Percentiles rank a stretch among this genome's conserved stretches.
Conservation (phyloP, 2,113 vertebrate genomes). For the Psilopogon haemacephalus region DNA sequence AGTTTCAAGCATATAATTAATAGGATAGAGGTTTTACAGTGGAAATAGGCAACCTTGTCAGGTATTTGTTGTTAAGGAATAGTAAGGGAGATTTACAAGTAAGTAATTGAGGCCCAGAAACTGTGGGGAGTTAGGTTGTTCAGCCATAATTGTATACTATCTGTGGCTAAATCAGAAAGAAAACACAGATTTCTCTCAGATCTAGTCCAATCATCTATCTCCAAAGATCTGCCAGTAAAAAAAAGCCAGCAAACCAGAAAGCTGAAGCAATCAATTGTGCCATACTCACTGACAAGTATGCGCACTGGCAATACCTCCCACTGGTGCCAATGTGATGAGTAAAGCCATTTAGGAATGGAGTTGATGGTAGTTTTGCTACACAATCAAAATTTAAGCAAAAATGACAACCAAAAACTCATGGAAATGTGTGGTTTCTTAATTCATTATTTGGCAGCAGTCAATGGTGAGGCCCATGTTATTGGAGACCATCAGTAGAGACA, state of each 20-base stretch:
- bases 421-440: neutral
- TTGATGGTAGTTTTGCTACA: neutral
- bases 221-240: neutral
- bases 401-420: accelerated
- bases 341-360: neutral
- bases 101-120: neutral
- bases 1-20: neutral
- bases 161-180: neutral
- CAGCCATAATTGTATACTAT: neutral
- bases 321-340: neutral
- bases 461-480: neutral
- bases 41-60: neutral
- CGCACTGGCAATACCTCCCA: neutral
- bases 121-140: neutral
- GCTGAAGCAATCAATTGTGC: neutral
- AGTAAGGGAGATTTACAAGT: neutral
- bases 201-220: neutral
- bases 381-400: neutral
- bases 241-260: neutral
- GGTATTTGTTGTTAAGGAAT: neutral
- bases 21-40: neutral
- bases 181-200: neutral
- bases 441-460: neutral
- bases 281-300: neutral
- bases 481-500: neutral